phyloP scores from a whole-genome alignment of 2,888 invertebrate species.

The Drosophila robusta region DNA sequence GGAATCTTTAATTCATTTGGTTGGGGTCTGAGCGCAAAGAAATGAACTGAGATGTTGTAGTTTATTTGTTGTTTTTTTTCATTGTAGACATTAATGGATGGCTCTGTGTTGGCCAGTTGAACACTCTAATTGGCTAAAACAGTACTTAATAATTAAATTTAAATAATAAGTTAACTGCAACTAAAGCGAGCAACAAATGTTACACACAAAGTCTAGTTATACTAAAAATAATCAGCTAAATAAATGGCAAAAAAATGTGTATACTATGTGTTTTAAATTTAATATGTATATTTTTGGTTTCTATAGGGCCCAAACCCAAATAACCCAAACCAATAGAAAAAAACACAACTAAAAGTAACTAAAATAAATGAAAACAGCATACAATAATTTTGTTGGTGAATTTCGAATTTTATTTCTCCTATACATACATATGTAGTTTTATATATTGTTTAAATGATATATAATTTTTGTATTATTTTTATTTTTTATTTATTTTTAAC shows the following conservation, averaged over 20 bases:
- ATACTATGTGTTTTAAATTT: not conserved
- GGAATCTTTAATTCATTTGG: conserved; percentile 4
- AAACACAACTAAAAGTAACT: conserved; percentile 44
- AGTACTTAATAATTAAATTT: conserved; percentile 15
- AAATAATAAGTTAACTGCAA: conserved; percentile 24
- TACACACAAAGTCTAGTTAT: conserved; percentile 26
- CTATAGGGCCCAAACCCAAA: conserved; percentile 20
- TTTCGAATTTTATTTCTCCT: conserved; percentile 54
- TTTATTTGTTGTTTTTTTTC: not conserved
- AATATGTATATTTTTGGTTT: conserved; percentile 4
- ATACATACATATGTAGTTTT: conserved; percentile 27
- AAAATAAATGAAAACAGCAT: conserved; percentile 57
- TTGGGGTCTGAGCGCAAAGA: conserved; percentile 13
- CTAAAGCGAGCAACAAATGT: conserved; percentile 20
- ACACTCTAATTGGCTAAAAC: conserved; percentile 18
- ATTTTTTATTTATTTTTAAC: conserved; percentile 53
- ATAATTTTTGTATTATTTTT: conserved; percentile 19
- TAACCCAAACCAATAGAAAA: conserved; percentile 24
- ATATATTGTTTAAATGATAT: conserved; percentile 33
- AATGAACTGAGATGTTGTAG: conserved; percentile 35
- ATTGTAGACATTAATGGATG: no score
- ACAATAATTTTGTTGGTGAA: conserved; percentile 41
- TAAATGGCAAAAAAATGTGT: conserved; percentile 5
- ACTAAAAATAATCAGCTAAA: conserved; percentile 27
- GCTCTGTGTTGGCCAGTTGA: conserved; percentile 8